phyloP scores from a whole-genome alignment of 2,888 invertebrate species.

The Hemithea aestivaria region DNA sequence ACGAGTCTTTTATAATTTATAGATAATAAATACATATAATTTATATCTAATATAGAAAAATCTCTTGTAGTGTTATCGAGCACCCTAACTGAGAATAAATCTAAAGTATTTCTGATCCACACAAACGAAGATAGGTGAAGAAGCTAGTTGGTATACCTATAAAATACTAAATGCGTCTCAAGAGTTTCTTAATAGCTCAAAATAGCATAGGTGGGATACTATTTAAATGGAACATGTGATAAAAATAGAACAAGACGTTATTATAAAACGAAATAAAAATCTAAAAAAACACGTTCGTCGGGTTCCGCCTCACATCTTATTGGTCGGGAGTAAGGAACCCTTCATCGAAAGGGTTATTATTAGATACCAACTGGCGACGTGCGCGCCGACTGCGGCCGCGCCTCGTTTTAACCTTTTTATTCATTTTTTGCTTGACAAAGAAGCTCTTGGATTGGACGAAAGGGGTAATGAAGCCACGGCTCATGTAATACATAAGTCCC shows the following conservation, averaged over 20 bases:
- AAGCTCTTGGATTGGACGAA: slow-evolving; percentile 62
- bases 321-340: slow-evolving; percentile 72
- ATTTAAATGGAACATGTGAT: background rate
- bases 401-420: slow-evolving; percentile 68
- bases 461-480: slow-evolving; percentile 67
- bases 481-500: slow-evolving; percentile 44
- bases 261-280: slow-evolving; percentile 13
- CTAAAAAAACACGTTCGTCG: slow-evolving; percentile 16
- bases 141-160: too few relatives aligned
- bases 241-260: background rate
- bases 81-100: too few relatives aligned
- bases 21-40: too few relatives aligned
- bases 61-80: too few relatives aligned
- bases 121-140: too few relatives aligned
- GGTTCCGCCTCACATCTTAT: slow-evolving; percentile 66
- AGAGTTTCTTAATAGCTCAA: too few relatives aligned
- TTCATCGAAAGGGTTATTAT: slow-evolving; percentile 74
- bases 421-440: slow-evolving; percentile 50
- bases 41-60: too few relatives aligned
- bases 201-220: too few relatives aligned
- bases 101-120: too few relatives aligned
- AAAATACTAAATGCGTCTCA: too few relatives aligned
- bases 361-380: slow-evolving; percentile 55
- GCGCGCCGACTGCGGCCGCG: slow-evolving; percentile 54
- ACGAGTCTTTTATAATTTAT: too few relatives aligned